These are phyloP conservation scores for Salmo trutta DNA, from an alignment of 2,797 vertebrate species.

Conservation along the genomic window DNA sequence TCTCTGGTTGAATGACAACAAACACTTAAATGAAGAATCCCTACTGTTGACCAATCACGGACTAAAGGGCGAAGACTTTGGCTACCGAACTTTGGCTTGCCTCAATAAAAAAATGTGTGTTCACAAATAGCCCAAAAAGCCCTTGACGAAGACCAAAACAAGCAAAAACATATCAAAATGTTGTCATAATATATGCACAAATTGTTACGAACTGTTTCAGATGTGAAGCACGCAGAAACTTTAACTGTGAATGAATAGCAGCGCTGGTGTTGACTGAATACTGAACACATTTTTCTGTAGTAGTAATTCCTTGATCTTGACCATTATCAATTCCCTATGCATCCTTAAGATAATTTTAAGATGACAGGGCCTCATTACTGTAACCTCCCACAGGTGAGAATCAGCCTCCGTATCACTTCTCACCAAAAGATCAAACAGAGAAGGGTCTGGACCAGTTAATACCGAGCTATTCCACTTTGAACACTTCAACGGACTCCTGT, in stretches of 20 bases:
- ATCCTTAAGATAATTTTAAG: slow-evolving; percentile 7
- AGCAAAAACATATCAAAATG: too few relatives aligned
- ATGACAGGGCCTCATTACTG: slow-evolving; percentile 14
- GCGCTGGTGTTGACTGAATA: background rate
- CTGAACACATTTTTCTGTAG: background rate
- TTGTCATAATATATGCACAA: too few relatives aligned
- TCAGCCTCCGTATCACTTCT: slow-evolving; percentile 34
- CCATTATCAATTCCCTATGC: background rate
- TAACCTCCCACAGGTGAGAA: slow-evolving; percentile 39
- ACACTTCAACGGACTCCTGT: background rate
- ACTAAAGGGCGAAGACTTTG: too few relatives aligned
- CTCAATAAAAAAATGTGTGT: too few relatives aligned
- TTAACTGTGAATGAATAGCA: background rate
- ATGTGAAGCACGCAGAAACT: background rate
- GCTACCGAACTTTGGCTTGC: too few relatives aligned
- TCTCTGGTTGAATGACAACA: too few relatives aligned
- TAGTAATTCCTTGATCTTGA: background rate
- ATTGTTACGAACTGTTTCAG: too few relatives aligned
- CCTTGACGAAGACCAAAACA: too few relatives aligned
- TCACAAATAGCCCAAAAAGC: too few relatives aligned
- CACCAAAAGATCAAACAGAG: slow-evolving; percentile 33
- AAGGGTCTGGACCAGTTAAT: background rate
- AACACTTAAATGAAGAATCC: too few relatives aligned
- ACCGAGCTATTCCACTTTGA: background rate
- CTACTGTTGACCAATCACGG: too few relatives aligned